Percentiles rank a stretch among this genome's conserved stretches.
Evolutionary conservation across 92 coral and sea anemone species (phyloP).

Genomic region (Muricea muricata): DNA sequence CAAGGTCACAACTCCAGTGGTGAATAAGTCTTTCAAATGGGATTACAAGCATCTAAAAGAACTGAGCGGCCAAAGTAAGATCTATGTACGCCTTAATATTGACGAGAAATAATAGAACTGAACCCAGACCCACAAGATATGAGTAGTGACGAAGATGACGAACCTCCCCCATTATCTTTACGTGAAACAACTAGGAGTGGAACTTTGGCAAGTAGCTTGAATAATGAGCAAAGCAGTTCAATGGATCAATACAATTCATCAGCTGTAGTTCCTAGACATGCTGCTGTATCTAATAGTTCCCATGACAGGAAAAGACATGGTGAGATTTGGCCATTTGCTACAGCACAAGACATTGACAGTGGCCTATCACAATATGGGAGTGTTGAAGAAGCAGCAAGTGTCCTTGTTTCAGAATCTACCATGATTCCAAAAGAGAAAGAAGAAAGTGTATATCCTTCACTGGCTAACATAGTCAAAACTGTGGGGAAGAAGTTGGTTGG

Average conservation of each 20-base stretch:
- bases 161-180: not conserved
- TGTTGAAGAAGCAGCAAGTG: slow-evolving; percentile 56
- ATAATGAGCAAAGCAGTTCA: too few species aligned
- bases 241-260: too few species aligned
- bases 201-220: not conserved
- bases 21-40: slow-evolving; percentile 63
- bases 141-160: slow-evolving; percentile 31
- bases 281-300: too few species aligned
- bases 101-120: slow-evolving; percentile 61
- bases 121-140: slow-evolving; percentile 12
- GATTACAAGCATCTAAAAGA: slow-evolving; percentile 69
- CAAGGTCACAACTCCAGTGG: slow-evolving; percentile 69
- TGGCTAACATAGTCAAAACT: slow-evolving; percentile 17
- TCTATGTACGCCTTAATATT: slow-evolving; percentile 66
- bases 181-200: not conserved
- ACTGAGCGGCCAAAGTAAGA: slow-evolving; percentile 71
- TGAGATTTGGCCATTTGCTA: slow-evolving; percentile 64
- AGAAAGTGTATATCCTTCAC: slow-evolving; percentile 19
- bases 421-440: not conserved
- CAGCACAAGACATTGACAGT: slow-evolving; percentile 61
- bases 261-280: too few species aligned
- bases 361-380: slow-evolving; percentile 50
- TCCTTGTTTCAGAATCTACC: slow-evolving; percentile 40
- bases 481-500: slow-evolving; percentile 48
- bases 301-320: too few species aligned